Evolutionary conservation across 2,888 invertebrate species (phyloP), one percentile per base, ranked within the genome.

Genomic region (Tribolium freemani): DNA sequence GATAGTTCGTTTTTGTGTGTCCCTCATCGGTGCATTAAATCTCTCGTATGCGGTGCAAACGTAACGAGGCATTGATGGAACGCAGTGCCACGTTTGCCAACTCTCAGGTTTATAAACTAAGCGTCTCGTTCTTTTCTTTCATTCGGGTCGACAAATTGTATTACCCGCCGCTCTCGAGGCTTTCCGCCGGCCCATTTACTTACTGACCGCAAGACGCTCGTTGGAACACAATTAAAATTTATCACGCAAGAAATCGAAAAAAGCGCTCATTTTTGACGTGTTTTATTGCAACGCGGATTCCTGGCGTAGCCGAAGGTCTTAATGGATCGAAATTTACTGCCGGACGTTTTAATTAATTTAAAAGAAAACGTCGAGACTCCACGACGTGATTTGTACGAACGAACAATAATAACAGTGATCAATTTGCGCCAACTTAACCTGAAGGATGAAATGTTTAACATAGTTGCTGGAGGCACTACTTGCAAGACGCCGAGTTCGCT

Each of bases 361-460:
- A 61, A 61, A 61, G 61, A 61, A 61, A 11, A 48, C 48, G 8
- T 48, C 10, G 11, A n/a, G 38, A 16, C 16, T 16, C 16, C 16
- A 16, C 9, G 38, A 38, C 38, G 8, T 38, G 38, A 38, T 38
- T 38, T 38, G 38, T 38, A 9, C 38, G 9, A 31, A 31, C 31
- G 31, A 38, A n/a, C 13, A 45, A 11, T 45, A 10, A 45, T 48
- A 48, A 13, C 10, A 11, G 50, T 75, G 77, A 78, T 81, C 80
- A 81, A 80, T 83, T 77, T 80, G 1, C 46, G 77, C 68, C 74
- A 81, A 82, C 78, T 81, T 80, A 83, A 84, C 83, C 83, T 84
- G 83, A 84, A 84, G 81, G 82, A 84, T 85, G 85, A 86, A 86
- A 86, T 85, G 85, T 84, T 84, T 82, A 82, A 83, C 85, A 86